Percentiles rank a stretch among this genome's conserved stretches.
These are phyloP conservation scores for Willisornis vidua DNA, from an alignment of 2,113 vertebrate genomes.

Conservation along the genomic window DNA sequence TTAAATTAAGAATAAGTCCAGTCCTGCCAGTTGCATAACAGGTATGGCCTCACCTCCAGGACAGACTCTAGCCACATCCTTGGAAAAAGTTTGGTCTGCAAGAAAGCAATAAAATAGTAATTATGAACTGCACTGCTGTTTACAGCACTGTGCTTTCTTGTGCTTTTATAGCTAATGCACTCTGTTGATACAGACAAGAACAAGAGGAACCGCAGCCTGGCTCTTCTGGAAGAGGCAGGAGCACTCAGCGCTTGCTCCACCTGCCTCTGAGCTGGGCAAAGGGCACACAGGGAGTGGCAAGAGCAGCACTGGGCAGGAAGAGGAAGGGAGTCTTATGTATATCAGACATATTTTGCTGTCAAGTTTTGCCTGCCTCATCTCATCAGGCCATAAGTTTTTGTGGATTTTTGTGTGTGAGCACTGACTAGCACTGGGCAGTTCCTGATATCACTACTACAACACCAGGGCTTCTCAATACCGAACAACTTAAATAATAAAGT, in stretches of 20 bases:
- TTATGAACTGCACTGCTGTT: background rate
- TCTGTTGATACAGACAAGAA: background rate
- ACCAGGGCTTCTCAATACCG: background rate
- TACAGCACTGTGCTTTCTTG: background rate
- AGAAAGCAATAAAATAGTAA: constrained; percentile 26
- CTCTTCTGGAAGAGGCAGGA: background rate
- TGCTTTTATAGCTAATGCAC: background rate
- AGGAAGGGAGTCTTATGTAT: background rate
- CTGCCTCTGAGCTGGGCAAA: background rate
- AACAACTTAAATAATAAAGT: background rate
- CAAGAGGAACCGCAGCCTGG: background rate
- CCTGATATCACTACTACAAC: background rate
- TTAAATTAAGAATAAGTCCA: background rate
- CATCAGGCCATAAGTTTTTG: background rate
- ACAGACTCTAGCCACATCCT: background rate
- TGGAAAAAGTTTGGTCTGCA: constrained; percentile 5
- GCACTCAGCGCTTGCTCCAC: rapidly evolving
- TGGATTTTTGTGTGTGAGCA: background rate
- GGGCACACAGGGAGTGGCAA: rapidly evolving
- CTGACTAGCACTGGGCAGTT: background rate
- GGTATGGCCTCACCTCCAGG: background rate
- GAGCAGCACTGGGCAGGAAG: rapidly evolving
- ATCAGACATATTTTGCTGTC: background rate
- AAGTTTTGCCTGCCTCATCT: background rate
- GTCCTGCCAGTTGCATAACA: background rate